Base-by-base conservation (phyloP, 2,797 vertebrate genomes). In the Rhinella marina region DNA sequence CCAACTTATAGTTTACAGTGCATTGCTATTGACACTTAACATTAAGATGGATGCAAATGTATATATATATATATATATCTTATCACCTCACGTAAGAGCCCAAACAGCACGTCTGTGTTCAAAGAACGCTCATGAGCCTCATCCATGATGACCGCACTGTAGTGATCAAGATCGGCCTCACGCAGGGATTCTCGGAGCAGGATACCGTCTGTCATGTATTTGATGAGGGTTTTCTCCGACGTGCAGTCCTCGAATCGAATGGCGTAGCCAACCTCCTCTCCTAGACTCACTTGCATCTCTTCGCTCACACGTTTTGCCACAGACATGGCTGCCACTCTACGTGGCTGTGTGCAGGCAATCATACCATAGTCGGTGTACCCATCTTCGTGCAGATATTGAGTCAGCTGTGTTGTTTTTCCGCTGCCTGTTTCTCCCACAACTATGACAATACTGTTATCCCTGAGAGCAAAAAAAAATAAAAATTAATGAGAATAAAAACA, bases 241-340 rank as follows among this genome's bases (percentile, higher is more conserved):
- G 98, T 99, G 91, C 98, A 99, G 92, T 99, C 98, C 94, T 99
- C 98, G 90, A 99, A 99, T 73, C 98, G 98, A 90, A 99, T 99
- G 32, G 98, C 98, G 0, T 99, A 99, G 62, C 98, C 98, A 79
- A 99, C 98, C 97, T 99, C 98, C 85, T 98, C 98, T 11, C 98
- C 98, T 0, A 99, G 96, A 87, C 94, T 97, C 90, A 96, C 97
- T 0, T 95, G 94, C 89, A 99, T 97, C 94, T 99, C 98, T 90
- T 99, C 98, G 0, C 98, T 99, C 92, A 99, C 98, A 90, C 98
- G 96, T 93, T 99, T 99, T 90, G 98, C 98, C 80, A 99, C 98
- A 0, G 98, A 99, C 98, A 99, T 99, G 90, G 98, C 98, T 0
- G 98, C 98, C 91, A 99, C 98, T 80, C 98, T 96, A 86, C 98